Percentiles rank a stretch among this genome's conserved stretches.
Conservation (phyloP, 2,888 invertebrate species). For the Eremobia ochroleuca region DNA sequence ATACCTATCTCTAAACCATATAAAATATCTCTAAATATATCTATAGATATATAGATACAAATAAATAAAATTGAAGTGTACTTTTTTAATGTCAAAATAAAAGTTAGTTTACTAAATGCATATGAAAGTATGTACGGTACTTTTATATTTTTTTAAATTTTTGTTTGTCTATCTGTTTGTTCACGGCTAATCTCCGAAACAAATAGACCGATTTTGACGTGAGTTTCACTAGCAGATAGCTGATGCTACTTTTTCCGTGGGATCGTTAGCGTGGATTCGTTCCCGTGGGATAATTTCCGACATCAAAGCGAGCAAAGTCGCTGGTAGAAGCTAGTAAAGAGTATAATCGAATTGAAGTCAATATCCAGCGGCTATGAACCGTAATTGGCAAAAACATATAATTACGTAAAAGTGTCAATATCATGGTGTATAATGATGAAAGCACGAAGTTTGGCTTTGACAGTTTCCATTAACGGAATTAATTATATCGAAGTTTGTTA, state of each 20-base stretch:
- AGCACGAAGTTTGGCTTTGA: conserved; percentile 23
- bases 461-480: conserved; percentile 49
- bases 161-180: background rate
- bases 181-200: background rate
- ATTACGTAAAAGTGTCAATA: conserved; percentile 23
- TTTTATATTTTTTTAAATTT: background rate
- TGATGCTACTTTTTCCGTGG: background rate
- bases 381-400: background rate
- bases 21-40: background rate
- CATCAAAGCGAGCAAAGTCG: background rate
- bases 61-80: background rate
- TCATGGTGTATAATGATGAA: conserved; percentile 14
- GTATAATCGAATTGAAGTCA: background rate
- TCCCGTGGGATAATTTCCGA: background rate
- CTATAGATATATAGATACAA: background rate
- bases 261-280: too few relatives aligned
- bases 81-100: background rate
- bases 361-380: background rate
- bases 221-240: background rate
- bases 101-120: too few relatives aligned
- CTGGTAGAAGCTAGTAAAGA: background rate
- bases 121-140: too few relatives aligned
- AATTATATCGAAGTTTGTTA: conserved; percentile 24
- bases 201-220: background rate
- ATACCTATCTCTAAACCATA: background rate